These are phyloP conservation scores for Leucopsar rothschildi DNA, from an alignment of 2,113 vertebrate genomes.

Conservation along the genomic window DNA sequence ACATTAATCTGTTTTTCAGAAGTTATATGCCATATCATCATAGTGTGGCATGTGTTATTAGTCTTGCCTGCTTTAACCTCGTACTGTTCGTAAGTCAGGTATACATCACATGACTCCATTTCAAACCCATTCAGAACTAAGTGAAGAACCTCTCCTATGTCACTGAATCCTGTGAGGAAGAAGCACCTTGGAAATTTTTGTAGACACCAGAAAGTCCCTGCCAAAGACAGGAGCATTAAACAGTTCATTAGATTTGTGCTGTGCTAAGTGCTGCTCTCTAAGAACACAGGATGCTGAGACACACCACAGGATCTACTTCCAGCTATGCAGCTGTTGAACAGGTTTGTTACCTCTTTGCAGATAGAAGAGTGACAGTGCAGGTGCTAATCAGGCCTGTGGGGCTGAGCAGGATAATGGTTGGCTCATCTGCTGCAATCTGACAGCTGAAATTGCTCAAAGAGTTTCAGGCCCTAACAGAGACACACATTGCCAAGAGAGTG, in stretches of 20 bases:
- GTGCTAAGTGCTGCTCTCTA: neutral
- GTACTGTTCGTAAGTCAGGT: neutral
- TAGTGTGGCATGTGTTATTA: neutral
- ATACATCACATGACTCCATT: neutral
- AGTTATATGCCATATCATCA: neutral
- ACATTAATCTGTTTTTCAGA: neutral
- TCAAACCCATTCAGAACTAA: neutral
- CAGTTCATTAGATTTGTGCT: neutral
- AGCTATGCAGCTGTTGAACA: slow-evolving; percentile 16
- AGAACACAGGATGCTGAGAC: neutral
- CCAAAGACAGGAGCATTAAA: neutral
- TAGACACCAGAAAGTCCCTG: neutral
- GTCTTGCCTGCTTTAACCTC: neutral
- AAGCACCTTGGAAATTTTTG: neutral
- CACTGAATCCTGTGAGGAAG: neutral
- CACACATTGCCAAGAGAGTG: neutral
- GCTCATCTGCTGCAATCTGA: slow-evolving; percentile 29
- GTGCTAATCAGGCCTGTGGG: slow-evolving; percentile 42
- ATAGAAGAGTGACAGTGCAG: slow-evolving; percentile 10
- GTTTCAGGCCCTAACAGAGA: neutral
- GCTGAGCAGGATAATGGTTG: neutral
- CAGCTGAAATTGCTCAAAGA: slow-evolving; percentile 50
- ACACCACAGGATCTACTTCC: neutral
- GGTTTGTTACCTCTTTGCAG: slow-evolving; percentile 18
- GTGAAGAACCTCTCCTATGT: neutral